phyloP scores from a whole-genome alignment of 2,888 invertebrate species.

The Apoderus coryli region DNA sequence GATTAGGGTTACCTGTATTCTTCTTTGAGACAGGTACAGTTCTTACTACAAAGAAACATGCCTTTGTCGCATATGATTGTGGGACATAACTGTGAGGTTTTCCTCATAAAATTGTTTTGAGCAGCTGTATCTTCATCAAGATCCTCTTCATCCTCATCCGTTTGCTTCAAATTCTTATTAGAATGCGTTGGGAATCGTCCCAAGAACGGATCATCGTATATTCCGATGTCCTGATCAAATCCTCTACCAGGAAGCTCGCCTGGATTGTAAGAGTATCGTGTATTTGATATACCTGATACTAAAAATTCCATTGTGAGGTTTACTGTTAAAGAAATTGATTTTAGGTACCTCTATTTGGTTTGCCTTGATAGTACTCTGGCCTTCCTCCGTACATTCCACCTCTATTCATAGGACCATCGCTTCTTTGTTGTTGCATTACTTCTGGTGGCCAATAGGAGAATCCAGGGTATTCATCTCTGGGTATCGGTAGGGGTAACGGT shows the following conservation, averaged over 20 bases:
- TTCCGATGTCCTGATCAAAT: constrained; percentile 16
- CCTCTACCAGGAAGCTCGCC: constrained; percentile 24
- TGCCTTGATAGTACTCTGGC: constrained; percentile 27
- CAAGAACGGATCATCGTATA: constrained; percentile 8
- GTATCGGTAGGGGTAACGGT: too few relatives aligned
- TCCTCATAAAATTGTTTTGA: constrained; percentile 31
- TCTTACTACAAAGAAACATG: constrained; percentile 38
- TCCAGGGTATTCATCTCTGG: too few relatives aligned
- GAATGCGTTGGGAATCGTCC: constrained; percentile 15
- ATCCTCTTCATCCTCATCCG: constrained; percentile 18
- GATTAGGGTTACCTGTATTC: constrained; percentile 22
- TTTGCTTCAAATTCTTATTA: constrained; percentile 17
- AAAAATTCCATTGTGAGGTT: too few relatives aligned
- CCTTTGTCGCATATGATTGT: too few relatives aligned
- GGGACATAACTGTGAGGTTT: too few relatives aligned
- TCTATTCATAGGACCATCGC: too few relatives aligned
- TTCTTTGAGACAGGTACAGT: constrained; percentile 50
- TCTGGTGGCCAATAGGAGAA: too few relatives aligned
- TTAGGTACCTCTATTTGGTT: too few relatives aligned
- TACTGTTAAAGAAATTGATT: too few relatives aligned
- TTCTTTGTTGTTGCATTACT: too few relatives aligned
- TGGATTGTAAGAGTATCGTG: constrained; percentile 21
- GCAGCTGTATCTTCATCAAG: constrained; percentile 17
- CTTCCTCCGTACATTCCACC: constrained; percentile 28
- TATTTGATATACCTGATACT: constrained; percentile 15